A percentile compares a stretch with the other conserved stretches of the same genome.
These are phyloP conservation scores for Slavum lentiscoides DNA, from an alignment of 2,888 invertebrate genomes.

Conservation along the genomic window DNA sequence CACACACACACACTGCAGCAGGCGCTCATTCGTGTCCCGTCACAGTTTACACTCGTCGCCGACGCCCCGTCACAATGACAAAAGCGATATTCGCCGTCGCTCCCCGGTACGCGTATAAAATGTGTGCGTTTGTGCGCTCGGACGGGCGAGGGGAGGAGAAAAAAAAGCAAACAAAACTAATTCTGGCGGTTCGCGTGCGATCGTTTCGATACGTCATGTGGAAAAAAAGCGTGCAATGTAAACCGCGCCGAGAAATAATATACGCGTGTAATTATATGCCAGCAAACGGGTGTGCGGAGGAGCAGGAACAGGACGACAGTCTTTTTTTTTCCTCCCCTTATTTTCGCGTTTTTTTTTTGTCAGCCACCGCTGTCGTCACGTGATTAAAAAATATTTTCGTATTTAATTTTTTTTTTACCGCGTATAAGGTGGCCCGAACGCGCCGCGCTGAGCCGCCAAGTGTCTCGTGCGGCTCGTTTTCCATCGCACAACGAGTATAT, in stretches of 20 bases:
- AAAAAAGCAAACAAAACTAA: constrained; percentile 30
- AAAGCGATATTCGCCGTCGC: neutral
- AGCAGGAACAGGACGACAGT: neutral
- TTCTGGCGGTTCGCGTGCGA: constrained; percentile 46
- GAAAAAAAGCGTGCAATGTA: neutral
- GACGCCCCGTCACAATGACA: constrained; percentile 19
- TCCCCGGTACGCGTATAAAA: too few species aligned
- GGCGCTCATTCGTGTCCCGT: constrained; percentile 42
- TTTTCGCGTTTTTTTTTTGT: neutral
- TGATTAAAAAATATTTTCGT: neutral
- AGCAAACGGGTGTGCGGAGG: neutral
- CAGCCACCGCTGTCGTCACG: neutral
- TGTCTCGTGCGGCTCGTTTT: too few species aligned
- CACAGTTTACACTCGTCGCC: constrained; percentile 35
- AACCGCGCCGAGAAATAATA: too few species aligned
- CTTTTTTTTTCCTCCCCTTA: neutral
- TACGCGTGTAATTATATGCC: constrained; percentile 5
- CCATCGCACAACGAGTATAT: too few species aligned
- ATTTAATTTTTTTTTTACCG: too few species aligned
- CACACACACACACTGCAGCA: too few species aligned
- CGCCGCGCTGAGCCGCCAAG: too few species aligned
- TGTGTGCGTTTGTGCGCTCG: neutral
- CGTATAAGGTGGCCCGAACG: too few species aligned
- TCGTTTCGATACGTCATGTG: constrained; percentile 20
- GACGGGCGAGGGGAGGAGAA: neutral